Evolutionary conservation across 2,113 vertebrate species (phyloP).

Genomic region (Periophthalmus modestus): DNA sequence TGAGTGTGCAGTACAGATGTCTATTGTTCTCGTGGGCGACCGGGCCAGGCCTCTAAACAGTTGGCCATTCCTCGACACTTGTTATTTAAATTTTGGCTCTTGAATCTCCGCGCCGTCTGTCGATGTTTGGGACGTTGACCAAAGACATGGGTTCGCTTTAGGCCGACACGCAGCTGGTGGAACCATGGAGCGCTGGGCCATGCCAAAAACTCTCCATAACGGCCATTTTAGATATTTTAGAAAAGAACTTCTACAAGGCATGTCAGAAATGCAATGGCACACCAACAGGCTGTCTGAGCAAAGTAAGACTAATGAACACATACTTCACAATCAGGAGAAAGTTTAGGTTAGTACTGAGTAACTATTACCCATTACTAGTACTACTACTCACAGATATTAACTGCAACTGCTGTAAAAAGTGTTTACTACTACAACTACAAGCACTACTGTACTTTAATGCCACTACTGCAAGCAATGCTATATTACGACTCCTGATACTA

Average conservation of each 20-base stretch:
- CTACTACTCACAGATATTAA: no score
- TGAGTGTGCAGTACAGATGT: constrained; percentile 35
- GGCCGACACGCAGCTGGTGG: constrained; percentile 65
- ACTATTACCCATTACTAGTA: no score
- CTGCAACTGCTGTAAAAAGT: no score
- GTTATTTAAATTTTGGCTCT: constrained; percentile 73
- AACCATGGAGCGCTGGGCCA: constrained; percentile 11
- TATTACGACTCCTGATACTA: no score
- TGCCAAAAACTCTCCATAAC: constrained; percentile 11
- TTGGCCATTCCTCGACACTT: constrained; percentile 70
- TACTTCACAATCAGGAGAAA: no score
- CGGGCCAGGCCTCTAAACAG: constrained; percentile 63
- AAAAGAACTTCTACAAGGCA: not conserved
- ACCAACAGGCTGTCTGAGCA: no score
- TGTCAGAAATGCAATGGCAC: not conserved
- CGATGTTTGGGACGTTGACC: constrained; percentile 50
- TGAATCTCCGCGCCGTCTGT: constrained; percentile 50
- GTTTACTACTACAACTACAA: no score
- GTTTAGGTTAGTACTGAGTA: no score
- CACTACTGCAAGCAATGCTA: no score
- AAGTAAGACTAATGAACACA: no score
- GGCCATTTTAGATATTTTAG: not conserved
- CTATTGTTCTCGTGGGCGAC: constrained; percentile 56
- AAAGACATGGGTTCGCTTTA: constrained; percentile 51
- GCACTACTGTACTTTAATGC: no score